Evolutionary conservation across 1,140 invertebrate species (phyloP), one percentile per base, ranked within the genome.

Genomic region (Chlorops oryzae): DNA sequence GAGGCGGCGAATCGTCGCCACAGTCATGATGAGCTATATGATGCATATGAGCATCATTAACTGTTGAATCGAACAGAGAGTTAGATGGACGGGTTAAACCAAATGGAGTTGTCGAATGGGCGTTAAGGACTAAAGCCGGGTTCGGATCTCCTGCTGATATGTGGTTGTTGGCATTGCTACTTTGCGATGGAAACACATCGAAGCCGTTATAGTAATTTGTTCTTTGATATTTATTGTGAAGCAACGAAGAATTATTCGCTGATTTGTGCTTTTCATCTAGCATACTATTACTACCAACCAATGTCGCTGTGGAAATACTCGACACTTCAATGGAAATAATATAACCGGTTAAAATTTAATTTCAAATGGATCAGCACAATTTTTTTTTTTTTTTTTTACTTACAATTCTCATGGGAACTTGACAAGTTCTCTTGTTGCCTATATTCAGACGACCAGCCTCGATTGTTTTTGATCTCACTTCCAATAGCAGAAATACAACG

Each of bases 401-500:
- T n/a, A n/a, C n/a, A n/a, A n/a, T n/a, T n/a, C n/a, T n/a, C n/a
- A n/a, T n/a, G n/a, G n/a, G n/a, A n/a, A n/a, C n/a, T n/a, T n/a
- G n/a, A n/a, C n/a, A n/a, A n/a, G n/a, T n/a, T n/a, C n/a, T n/a
- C n/a, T n/a, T n/a, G n/a, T n/a, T n/a, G n/a, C n/a, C n/a, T n/a
- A n/a, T n/a, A n/a, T n/a, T n/a, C n/a, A n/a, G n/a, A n/a, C n/a
- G n/a, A n/a, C n/a, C n/a, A n/a, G n/a, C n/a, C n/a, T n/a, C n/a
- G n/a, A n/a, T n/a, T n/a, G n/a, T 50, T 55, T 48, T 69, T 71
- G 20, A 71, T 56, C 58, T 72, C 69, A 47, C 69, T 72, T 24
- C 69, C 69, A 41, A 72, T 72, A 39, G 68, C 69, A 7, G 67
- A 70, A 12, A 66, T 53, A 42, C 64, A 68, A 47, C 68, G 67